Evolutionary conservation across 2,888 invertebrate genomes (phyloP).

Genomic region (Apodemia mormo): DNA sequence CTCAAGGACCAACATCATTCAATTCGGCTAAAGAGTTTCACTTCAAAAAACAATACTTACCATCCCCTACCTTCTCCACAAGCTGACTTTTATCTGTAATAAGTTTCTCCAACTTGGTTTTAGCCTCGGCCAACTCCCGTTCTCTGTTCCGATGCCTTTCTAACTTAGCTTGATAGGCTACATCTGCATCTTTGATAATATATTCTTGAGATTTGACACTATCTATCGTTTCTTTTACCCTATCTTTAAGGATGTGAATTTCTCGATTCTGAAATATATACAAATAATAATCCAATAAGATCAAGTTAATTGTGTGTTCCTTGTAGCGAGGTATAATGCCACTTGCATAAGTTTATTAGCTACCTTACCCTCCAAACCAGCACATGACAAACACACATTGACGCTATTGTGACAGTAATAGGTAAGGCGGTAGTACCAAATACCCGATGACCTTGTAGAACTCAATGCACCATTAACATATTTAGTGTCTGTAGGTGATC

Average conservation of each 20-base stretch:
- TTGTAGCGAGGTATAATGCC: no score
- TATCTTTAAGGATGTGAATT: constrained; percentile 57
- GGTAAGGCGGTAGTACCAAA: no score
- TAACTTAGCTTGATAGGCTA: constrained; percentile 66
- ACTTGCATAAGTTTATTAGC: no score
- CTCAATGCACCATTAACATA: no score
- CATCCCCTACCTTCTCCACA: constrained; percentile 71
- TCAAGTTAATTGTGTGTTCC: no score
- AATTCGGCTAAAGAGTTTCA: background rate
- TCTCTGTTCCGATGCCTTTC: constrained; percentile 73
- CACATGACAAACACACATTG: no score
- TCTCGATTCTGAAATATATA: constrained; percentile 55
- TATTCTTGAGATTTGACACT: constrained; percentile 57
- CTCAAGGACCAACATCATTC: no score
- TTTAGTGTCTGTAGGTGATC: no score
- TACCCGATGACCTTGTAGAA: no score
- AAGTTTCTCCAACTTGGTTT: constrained; percentile 76
- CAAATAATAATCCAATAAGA: no score
- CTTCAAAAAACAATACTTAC: constrained; percentile 50
- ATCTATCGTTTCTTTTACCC: constrained; percentile 57
- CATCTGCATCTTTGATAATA: constrained; percentile 59
- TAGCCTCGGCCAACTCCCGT: constrained; percentile 69
- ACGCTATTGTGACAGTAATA: no score
- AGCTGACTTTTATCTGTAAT: constrained; percentile 67
- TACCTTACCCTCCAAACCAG: no score